These are phyloP conservation scores for Lithobates pipiens DNA, from an alignment of 2,797 vertebrate species.

Conservation along the genomic window DNA sequence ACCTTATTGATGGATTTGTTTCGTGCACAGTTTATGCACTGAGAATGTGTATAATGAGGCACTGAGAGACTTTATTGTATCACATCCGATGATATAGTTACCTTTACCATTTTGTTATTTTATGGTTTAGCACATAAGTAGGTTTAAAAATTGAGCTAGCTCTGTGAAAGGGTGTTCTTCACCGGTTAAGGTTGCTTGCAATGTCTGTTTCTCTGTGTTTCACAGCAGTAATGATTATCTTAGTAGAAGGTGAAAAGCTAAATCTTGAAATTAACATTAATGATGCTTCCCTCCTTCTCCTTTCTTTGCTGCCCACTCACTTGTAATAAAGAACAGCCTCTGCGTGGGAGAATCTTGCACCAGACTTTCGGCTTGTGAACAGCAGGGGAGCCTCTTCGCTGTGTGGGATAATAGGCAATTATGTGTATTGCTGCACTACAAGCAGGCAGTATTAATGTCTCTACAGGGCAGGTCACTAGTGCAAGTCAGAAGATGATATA, in stretches of 20 bases:
- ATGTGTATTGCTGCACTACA: not conserved
- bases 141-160: too few species aligned
- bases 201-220: not conserved
- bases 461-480: not conserved
- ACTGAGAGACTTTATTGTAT: too few species aligned
- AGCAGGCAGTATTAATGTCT: not conserved
- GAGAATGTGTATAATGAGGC: too few species aligned
- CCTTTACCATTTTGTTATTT: too few species aligned
- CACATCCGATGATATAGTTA: too few species aligned
- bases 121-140: too few species aligned
- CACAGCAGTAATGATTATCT: slow-evolving; percentile 26
- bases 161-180: too few species aligned
- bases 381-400: slow-evolving; percentile 25
- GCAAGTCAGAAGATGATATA: not conserved
- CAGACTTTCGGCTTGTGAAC: slow-evolving; percentile 16
- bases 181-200: not conserved
- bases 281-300: slow-evolving; percentile 19
- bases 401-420: slow-evolving; percentile 32
- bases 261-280: slow-evolving; percentile 17
- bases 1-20: too few species aligned
- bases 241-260: not conserved
- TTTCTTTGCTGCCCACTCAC: slow-evolving; percentile 40
- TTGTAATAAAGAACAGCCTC: slow-evolving; percentile 46
- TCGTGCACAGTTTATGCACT: too few species aligned
- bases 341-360: slow-evolving; percentile 44